phyloP scores from a whole-genome alignment of 2,797 vertebrate species.

The Sebastes cheni region DNA sequence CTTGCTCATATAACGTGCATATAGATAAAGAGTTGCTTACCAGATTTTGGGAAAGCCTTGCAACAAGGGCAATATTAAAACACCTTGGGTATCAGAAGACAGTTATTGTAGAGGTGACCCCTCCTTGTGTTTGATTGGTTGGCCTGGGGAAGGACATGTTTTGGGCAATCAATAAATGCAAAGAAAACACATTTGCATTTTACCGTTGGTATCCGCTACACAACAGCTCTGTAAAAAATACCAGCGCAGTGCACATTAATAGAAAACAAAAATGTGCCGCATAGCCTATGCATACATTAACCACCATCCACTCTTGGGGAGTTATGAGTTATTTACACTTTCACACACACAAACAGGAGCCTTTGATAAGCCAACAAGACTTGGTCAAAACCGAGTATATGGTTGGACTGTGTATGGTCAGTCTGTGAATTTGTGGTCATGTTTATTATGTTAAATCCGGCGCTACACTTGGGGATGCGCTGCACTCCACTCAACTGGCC shows the following conservation, averaged over 20 bases:
- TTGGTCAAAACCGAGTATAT: too few species aligned
- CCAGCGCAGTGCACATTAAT: background rate
- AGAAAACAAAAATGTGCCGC: background rate
- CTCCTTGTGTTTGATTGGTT: background rate
- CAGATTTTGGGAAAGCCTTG: background rate
- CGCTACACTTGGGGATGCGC: background rate
- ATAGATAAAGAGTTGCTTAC: background rate
- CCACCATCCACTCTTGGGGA: background rate
- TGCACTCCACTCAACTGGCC: background rate
- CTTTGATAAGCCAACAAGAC: background rate
- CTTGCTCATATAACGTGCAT: background rate
- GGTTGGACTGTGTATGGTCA: too few species aligned
- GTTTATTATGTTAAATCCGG: background rate
- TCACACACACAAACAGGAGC: background rate
- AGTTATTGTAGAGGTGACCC: fast-evolving
- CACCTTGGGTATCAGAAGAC: background rate
- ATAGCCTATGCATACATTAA: background rate
- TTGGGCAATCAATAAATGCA: background rate
- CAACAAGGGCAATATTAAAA: background rate
- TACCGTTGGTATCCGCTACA: background rate
- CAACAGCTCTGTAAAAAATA: background rate
- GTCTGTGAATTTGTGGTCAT: background rate
- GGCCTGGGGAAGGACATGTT: background rate
- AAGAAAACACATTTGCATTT: background rate
- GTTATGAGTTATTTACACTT: background rate